These are phyloP conservation scores for Choristoneura fumiferana DNA, from an alignment of 1,140 invertebrate species.

Conservation along the genomic window DNA sequence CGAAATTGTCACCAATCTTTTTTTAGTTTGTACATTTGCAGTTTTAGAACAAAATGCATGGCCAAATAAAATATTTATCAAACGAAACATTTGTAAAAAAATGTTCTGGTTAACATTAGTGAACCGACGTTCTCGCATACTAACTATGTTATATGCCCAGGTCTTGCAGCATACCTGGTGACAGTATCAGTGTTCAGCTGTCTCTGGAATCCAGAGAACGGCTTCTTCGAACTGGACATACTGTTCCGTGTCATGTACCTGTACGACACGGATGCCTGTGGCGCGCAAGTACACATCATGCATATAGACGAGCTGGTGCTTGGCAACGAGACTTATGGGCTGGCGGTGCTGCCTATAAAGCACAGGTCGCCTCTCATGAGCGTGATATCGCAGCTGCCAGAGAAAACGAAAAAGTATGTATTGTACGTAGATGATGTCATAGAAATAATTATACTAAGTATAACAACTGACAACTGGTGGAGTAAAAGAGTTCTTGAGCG, in stretches of 20 bases:
- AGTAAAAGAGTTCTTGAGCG: no score
- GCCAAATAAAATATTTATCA: no score
- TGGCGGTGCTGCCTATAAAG: constrained; percentile 43
- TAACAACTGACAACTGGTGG: no score
- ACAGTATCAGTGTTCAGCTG: constrained; percentile 42
- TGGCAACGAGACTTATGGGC: constrained; percentile 40
- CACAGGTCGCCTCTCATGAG: constrained; percentile 41
- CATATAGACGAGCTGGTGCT: constrained; percentile 40
- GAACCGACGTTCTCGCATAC: no score
- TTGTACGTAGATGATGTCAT: no score
- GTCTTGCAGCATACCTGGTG: constrained; percentile 43
- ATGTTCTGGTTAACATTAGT: no score
- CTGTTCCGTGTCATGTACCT: constrained; percentile 60
- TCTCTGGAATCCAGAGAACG: constrained; percentile 47
- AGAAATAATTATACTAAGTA: no score
- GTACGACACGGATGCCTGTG: constrained; percentile 53
- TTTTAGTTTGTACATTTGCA: no score
- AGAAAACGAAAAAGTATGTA: constrained; percentile 50
- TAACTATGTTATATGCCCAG: constrained; percentile 27
- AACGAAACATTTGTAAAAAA: no score
- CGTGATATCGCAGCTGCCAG: constrained; percentile 45
- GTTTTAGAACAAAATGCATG: no score
- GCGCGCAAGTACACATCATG: constrained; percentile 31
- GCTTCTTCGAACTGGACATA: constrained; percentile 46
- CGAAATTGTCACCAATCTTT: no score